Evolutionary conservation across 2,797 vertebrate species (phyloP).

Genomic region (Mus minutoides): DNA sequence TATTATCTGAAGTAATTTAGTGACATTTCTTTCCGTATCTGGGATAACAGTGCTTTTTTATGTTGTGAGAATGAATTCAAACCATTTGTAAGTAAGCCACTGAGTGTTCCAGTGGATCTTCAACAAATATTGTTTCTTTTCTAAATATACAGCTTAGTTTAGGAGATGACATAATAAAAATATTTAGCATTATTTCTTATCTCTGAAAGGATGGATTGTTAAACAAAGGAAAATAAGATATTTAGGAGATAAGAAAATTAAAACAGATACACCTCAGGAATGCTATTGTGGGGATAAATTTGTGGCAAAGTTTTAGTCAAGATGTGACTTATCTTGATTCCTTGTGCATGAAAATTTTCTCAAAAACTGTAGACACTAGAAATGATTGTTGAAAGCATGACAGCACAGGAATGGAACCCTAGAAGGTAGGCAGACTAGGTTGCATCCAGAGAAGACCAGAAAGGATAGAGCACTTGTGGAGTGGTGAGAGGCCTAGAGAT

Average conservation of each 20-base stretch:
- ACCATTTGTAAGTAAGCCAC: background rate
- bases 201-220: constrained; percentile 12
- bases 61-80: background rate
- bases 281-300: background rate
- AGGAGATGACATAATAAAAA: constrained; percentile 13
- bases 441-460: background rate
- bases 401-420: background rate
- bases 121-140: constrained; percentile 50
- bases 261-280: background rate
- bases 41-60: constrained; percentile 16
- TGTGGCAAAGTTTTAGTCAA: background rate
- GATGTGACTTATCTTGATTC: background rate
- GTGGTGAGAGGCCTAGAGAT: background rate
- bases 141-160: constrained; percentile 48
- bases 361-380: background rate
- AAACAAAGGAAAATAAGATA: constrained; percentile 23
- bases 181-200: background rate
- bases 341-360: background rate
- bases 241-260: background rate
- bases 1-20: background rate
- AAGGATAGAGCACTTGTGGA: background rate
- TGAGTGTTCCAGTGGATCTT: background rate
- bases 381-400: background rate
- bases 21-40: background rate
- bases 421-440: background rate